These are phyloP conservation scores for Plusia festucae DNA, from an alignment of 2,888 invertebrate species.

Conservation along the genomic window DNA sequence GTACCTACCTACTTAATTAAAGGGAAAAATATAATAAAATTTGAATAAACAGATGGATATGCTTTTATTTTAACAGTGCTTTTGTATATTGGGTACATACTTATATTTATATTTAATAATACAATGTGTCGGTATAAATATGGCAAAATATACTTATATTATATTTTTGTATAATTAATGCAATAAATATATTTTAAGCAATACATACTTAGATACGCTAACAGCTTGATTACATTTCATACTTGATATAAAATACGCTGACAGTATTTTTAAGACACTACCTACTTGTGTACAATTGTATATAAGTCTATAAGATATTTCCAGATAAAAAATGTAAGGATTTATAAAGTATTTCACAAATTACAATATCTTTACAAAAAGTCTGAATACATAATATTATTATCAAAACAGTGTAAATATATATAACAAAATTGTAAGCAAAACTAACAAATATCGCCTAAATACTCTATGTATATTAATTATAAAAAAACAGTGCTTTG, in stretches of 20 bases:
- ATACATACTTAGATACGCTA: background rate
- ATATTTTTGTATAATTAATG: background rate
- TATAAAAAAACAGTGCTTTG: constrained; percentile 43
- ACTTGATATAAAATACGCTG: constrained; percentile 32
- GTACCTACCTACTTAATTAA: too few relatives aligned
- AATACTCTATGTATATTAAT: constrained; percentile 39
- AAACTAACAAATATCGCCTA: constrained; percentile 49
- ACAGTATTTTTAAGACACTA: constrained; percentile 22
- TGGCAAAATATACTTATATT: background rate
- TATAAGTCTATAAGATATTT: constrained; percentile 9
- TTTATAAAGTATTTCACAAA: constrained; percentile 14
- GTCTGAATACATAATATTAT: constrained; percentile 39
- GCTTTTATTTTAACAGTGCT: constrained; percentile 20
- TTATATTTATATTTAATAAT: constrained; percentile 23
- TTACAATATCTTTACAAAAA: constrained; percentile 42
- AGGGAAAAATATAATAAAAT: background rate
- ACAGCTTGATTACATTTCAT: background rate
- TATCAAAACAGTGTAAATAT: constrained; percentile 51
- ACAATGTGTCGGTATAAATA: constrained; percentile 3
- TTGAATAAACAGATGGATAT: constrained; percentile 10
- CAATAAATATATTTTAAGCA: constrained; percentile 2
- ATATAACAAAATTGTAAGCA: constrained; percentile 44
- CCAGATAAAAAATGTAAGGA: constrained; percentile 30
- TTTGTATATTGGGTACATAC: constrained; percentile 35
- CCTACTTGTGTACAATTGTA: background rate